Evolutionary conservation across 2,797 vertebrate species (phyloP), one percentile per base, ranked within the genome.

Genomic region (Sebastes vulpes): DNA sequence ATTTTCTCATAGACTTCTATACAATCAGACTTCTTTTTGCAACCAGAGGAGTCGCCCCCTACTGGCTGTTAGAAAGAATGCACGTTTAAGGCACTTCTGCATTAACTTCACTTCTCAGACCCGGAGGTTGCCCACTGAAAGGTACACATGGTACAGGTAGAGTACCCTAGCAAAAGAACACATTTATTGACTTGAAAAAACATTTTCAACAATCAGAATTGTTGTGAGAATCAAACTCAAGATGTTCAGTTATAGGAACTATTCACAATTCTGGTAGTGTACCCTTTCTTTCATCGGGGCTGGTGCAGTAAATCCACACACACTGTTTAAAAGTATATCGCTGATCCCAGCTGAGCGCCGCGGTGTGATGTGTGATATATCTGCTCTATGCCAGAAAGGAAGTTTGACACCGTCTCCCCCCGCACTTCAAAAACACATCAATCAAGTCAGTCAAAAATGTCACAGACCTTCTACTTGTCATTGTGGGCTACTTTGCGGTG

Each of bases 401-500:
- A 84, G 83, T 92, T 90, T 92, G 93, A 92, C 93, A 86, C 78
- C 2, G 32, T 79, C 89, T 90, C 81, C 65, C 77, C 58, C 64
- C 28, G 65, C 77, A 86, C 88, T 93, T 94, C 92, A 93, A 93
- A 94, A 95, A 95, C 92, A 94, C 94, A 95, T 96, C 95, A 94
- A 94, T 96, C 95, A 95, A 85, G 81, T 60, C 84, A 79, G 89
- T 95, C 95, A 94, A 78, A 94, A 90, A 89, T 92, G 92, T 86
- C 93, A 92, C 57, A 82, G 93, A 93, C 90, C 92, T 94, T 95
- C 92, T 78, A 78, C 90, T 91, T 94, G 92, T 95, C 94, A 95
- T 83, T 79, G 87, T 59, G 46, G 77, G 87, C 90, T 91, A 89
- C 92, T 94, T 92, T 88, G 72, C 50, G 4, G 84, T 94, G 95